Percentiles rank a stretch among this genome's conserved stretches.
Evolutionary conservation across 2,888 invertebrate genomes (phyloP).

Genomic region (Hymenopus coronatus): DNA sequence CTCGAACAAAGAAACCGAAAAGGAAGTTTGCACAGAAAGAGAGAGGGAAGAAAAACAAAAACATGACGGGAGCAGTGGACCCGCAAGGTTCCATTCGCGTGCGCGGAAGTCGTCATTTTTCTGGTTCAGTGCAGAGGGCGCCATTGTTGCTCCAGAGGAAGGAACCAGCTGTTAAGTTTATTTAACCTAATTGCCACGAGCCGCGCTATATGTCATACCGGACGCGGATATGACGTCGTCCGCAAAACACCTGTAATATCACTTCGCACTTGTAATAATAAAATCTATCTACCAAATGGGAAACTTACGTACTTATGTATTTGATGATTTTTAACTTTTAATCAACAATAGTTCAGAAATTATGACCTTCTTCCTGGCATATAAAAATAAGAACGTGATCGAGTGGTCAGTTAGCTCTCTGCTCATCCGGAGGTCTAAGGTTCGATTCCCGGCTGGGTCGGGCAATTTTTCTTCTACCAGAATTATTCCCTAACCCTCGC

Average conservation of each 20-base stretch:
- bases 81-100: background rate
- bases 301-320: no score
- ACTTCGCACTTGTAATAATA: background rate
- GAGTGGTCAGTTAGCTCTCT: no score
- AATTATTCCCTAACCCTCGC: no score
- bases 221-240: background rate
- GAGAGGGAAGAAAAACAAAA: background rate
- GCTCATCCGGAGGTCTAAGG: no score
- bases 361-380: no score
- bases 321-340: no score
- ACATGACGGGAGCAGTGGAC: background rate
- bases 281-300: background rate
- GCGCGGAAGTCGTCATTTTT: background rate
- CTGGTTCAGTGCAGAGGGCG: conserved; percentile 4
- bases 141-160: background rate
- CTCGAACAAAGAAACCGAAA: background rate
- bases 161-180: background rate
- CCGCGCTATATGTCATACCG: background rate
- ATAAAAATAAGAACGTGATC: no score
- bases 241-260: background rate
- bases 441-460: no score
- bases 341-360: no score
- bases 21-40: background rate
- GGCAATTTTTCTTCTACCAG: no score
- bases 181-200: background rate